Evolutionary conservation across 2,113 vertebrate species (phyloP).

Genomic region (Nansenia antarctica): DNA sequence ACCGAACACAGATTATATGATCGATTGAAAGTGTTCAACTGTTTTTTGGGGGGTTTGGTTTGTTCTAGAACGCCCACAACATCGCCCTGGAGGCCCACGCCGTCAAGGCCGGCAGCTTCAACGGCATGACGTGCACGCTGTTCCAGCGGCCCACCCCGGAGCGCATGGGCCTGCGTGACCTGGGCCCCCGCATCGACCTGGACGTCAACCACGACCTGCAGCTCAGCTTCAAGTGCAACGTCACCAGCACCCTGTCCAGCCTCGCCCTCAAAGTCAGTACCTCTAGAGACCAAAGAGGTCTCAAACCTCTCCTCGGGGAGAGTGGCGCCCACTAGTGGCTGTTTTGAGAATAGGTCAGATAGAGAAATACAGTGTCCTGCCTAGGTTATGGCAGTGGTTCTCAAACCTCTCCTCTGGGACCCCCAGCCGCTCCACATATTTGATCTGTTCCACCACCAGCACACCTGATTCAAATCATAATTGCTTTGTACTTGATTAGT

Average conservation of each 20-base stretch:
- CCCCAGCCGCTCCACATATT: too few relatives aligned
- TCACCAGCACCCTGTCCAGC: constrained; percentile 88
- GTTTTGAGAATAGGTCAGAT: too few relatives aligned
- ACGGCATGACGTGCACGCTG: constrained; percentile 94
- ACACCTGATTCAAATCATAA: too few relatives aligned
- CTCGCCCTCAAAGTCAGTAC: constrained; percentile 86
- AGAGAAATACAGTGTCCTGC: too few relatives aligned
- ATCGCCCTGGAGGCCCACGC: constrained; percentile 93
- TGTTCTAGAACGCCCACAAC: constrained; percentile 90
- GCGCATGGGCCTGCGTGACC: constrained; percentile 76
- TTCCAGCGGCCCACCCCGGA: constrained; percentile 88
- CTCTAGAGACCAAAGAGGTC: neutral
- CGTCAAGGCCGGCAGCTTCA: constrained; percentile 87
- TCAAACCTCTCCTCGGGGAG: too few relatives aligned
- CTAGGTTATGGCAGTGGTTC: too few relatives aligned
- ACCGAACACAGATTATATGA: too few relatives aligned
- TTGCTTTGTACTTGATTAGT: too few relatives aligned
- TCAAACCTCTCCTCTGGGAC: too few relatives aligned
- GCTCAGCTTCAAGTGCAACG: constrained; percentile 95
- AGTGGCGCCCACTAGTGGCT: too few relatives aligned
- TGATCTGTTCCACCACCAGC: too few relatives aligned
- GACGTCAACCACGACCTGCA: constrained; percentile 80
- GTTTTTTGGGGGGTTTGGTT: neutral
- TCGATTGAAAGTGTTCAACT: neutral
- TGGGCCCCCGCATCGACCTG: constrained; percentile 75